Evolutionary conservation across 2,113 vertebrate genomes (phyloP).

Genomic region (Nibea coibor): DNA sequence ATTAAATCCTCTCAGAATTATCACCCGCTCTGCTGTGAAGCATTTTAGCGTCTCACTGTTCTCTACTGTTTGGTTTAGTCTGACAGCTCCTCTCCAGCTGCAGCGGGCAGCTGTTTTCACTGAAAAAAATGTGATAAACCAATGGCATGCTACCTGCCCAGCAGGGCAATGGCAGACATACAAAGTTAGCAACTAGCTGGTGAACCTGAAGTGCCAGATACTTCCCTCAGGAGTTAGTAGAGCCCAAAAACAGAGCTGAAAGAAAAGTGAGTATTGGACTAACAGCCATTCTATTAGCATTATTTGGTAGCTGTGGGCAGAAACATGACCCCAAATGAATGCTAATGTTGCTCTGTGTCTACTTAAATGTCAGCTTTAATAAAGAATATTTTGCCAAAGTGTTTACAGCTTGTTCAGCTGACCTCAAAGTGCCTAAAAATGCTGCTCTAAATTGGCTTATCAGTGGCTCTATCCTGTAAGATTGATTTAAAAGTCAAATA

Average conservation of each 20-base stretch:
- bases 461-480: not conserved
- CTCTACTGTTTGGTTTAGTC: no score
- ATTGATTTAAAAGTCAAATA: not conserved
- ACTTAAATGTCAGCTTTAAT: no score
- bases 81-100: no score
- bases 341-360: not conserved
- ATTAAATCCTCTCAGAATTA: no score
- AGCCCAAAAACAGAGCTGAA: not conserved
- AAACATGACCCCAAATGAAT: not conserved
- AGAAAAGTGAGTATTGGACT: not conserved
- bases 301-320: not conserved
- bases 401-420: not conserved
- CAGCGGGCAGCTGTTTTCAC: no score
- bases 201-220: not conserved
- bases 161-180: no score
- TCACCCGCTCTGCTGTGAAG: not conserved
- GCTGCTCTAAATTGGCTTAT: not conserved
- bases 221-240: no score
- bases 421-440: not conserved
- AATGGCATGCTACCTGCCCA: no score
- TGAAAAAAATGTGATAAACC: no score
- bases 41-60: not conserved
- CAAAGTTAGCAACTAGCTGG: not conserved
- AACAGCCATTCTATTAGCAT: not conserved
- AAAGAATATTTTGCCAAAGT: no score